Evolutionary conservation across 2,113 vertebrate species (phyloP).

Genomic region (Hepsetus odoe): DNA sequence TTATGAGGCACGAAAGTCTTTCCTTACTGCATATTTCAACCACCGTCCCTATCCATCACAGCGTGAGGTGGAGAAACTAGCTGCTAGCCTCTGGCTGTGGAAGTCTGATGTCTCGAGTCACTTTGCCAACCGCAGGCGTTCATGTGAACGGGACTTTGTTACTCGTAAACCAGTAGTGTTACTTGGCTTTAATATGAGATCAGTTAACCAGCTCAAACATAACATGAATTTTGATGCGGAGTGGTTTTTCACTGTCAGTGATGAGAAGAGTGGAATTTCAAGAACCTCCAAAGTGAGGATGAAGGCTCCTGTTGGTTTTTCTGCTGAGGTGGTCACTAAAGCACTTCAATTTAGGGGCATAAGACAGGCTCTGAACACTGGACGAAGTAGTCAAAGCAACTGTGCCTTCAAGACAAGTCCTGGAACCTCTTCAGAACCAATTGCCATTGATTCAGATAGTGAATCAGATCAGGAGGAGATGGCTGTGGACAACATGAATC

Average conservation of each 20-base stretch:
- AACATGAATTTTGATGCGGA: slow-evolving; percentile 86
- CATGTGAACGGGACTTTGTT: slow-evolving; percentile 83
- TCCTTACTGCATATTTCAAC: slow-evolving; percentile 95
- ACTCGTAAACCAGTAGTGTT: slow-evolving; percentile 82
- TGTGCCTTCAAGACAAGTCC: slow-evolving; percentile 55
- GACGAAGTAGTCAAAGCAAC: slow-evolving; percentile 51
- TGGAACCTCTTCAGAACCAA: slow-evolving; percentile 45
- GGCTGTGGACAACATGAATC: background rate
- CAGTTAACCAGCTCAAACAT: slow-evolving; percentile 87
- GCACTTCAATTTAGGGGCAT: slow-evolving; percentile 4
- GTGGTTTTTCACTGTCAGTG: slow-evolving; percentile 82
- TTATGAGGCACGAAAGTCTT: slow-evolving; percentile 91
- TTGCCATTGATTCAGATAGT: slow-evolving; percentile 49
- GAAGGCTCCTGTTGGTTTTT: slow-evolving; percentile 45
- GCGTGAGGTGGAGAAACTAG: slow-evolving; percentile 91
- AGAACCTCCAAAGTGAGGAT: slow-evolving; percentile 67
- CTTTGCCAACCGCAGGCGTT: slow-evolving; percentile 85
- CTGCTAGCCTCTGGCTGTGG: slow-evolving; percentile 93
- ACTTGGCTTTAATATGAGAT: slow-evolving; percentile 93
- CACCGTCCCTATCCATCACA: slow-evolving; percentile 86
- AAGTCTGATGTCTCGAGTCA: slow-evolving; percentile 93
- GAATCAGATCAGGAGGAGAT: slow-evolving; percentile 43
- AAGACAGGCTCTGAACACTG: slow-evolving; percentile 36
- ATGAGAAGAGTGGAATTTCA: slow-evolving; percentile 71
- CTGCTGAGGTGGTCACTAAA: slow-evolving; percentile 1